phyloP scores from a whole-genome alignment of 2,113 vertebrate species.

The Mirza zaza region DNA sequence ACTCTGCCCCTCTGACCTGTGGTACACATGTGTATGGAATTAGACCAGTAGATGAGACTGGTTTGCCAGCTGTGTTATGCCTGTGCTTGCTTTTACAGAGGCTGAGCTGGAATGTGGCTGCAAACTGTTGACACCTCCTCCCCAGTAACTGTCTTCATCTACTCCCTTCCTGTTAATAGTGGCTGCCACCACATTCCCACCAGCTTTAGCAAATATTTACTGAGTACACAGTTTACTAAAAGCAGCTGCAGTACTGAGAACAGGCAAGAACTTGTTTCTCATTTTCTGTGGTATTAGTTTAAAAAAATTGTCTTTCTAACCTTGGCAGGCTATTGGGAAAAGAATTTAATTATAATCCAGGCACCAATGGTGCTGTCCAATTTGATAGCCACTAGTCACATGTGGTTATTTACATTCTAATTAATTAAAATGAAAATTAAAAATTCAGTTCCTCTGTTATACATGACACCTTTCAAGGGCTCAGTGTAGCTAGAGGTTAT shows the following conservation, averaged over 20 bases:
- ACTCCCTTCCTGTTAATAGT: not conserved
- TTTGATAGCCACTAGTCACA: not conserved
- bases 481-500: not conserved
- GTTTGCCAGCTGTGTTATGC: not conserved
- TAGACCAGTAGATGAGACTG: not conserved
- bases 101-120: not conserved
- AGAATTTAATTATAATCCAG: not conserved
- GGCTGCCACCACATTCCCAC: not conserved
- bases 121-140: not conserved
- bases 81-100: not conserved
- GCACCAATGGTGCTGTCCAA: not conserved
- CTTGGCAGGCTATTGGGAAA: not conserved
- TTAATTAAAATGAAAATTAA: not conserved
- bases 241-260: not conserved
- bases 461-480: not conserved
- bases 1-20: not conserved
- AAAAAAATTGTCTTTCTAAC: not conserved
- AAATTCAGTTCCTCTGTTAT: not conserved
- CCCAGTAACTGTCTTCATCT: not conserved
- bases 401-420: not conserved
- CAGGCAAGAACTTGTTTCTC: not conserved
- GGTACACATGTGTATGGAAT: not conserved
- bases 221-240: not conserved
- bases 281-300: not conserved
- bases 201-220: conserved; percentile 53